Conservation (phyloP, 1,140 invertebrate species). For the Andrena cerasifolii region DNA sequence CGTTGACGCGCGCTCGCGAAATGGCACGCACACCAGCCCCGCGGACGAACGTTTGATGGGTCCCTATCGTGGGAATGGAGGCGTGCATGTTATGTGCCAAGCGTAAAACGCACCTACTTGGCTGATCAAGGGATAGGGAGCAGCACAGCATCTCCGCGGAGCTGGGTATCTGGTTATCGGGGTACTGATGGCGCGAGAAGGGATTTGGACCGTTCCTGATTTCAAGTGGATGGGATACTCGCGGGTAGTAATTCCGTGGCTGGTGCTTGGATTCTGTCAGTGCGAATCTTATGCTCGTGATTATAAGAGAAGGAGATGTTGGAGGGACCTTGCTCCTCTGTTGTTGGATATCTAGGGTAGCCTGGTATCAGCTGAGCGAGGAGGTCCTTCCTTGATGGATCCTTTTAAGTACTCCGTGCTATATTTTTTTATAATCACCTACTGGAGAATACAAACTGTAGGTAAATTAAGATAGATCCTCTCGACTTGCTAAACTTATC, state of each 20-base stretch:
- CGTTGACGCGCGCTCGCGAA: constrained; percentile 12
- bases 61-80: constrained; percentile 50
- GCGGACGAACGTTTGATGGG: neutral
- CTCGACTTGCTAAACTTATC: too few relatives aligned
- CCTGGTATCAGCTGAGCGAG: too few relatives aligned
- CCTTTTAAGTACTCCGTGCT: too few relatives aligned
- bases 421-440: too few relatives aligned
- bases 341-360: too few relatives aligned
- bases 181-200: constrained; percentile 55
- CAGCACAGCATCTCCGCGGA: constrained; percentile 27
- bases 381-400: too few relatives aligned
- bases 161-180: constrained; percentile 65
- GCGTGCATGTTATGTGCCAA: constrained; percentile 68
- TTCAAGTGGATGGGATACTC: neutral
- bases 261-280: too few relatives aligned
- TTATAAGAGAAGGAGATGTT: neutral
- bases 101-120: constrained; percentile 63
- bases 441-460: too few relatives aligned
- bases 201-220: neutral
- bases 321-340: too few relatives aligned
- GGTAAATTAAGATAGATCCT: too few relatives aligned
- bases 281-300: neutral
- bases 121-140: constrained; percentile 62
- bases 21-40: constrained; percentile 16
- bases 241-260: neutral